Base-by-base conservation (phyloP, 2,113 vertebrate species). In the Cyprinodon variegatus region DNA sequence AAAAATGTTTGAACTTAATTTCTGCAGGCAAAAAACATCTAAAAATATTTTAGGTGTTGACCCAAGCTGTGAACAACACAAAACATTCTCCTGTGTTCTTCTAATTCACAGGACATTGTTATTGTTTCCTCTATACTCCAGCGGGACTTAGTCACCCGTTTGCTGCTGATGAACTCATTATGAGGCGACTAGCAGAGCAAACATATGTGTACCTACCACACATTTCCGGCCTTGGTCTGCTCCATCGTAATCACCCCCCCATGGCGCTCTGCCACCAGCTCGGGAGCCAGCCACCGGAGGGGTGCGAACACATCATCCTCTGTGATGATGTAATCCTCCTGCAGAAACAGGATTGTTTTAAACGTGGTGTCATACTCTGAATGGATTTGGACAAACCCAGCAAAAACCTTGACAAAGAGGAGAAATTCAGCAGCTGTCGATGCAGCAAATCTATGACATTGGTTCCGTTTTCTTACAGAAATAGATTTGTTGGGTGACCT, bases 311-410 rank as follows among this genome's bases (percentile, higher is more conserved):
- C 96, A 69, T 98, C 96, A 75, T 97, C 97, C 80, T 97, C 95
- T 50, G 96, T 96, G 88, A 96, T 97, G 91, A 98, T 95, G 83
- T 99, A 99, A 93, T 99, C 98, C 82, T 98, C 97, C 98, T 99
- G 86, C 63, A 75, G 14, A 40, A 11, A 78, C 22, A 77, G 4
- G 5, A 17, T 8, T 38, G 12, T 15, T 57, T 39, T 68, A 39
- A 22, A 57, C 5, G 39, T 20, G 4, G 14, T 11, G 20, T 20
- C 12, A 48, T 2, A 66, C 10, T 13, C 15, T 39, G 4, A 11
- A 43, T 4, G 60, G 11, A 14, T 41, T 40, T 40, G 48, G 48
- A 20, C 17, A 3, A 36, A 36, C 29, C 29, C 29, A 29, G 20
- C 22, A n/a, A 11, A 72, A 76, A 39, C n/a, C 10, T 57, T 39